These are phyloP conservation scores for Aplodontia rufa DNA, from an alignment of 2,113 vertebrate genomes.

Conservation along the genomic window DNA sequence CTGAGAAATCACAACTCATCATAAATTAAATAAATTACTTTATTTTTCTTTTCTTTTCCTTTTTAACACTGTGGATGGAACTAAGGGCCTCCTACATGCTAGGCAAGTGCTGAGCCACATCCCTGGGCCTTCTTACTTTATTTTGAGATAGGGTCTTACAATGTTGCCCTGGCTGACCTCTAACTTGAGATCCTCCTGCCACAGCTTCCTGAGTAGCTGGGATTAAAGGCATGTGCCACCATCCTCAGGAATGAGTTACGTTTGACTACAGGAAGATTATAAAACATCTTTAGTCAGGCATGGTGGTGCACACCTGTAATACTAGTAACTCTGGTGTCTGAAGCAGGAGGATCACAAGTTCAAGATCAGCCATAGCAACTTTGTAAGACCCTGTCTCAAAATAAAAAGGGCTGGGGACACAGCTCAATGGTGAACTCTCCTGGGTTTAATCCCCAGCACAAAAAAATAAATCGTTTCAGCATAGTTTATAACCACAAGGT, in stretches of 20 bases:
- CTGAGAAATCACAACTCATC: constrained; percentile 36
- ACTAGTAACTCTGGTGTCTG: too few species aligned
- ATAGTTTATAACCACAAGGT: constrained; percentile 6
- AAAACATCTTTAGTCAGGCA: too few species aligned
- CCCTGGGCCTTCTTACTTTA: background rate
- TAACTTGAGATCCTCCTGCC: background rate
- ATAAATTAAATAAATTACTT: background rate
- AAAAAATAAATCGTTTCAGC: background rate
- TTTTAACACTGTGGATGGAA: background rate
- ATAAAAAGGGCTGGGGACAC: too few species aligned
- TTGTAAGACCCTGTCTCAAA: too few species aligned
- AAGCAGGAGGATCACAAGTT: too few species aligned
- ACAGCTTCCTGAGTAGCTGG: too few species aligned
- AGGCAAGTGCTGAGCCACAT: background rate
- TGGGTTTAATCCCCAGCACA: too few species aligned
- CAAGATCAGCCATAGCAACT: too few species aligned
- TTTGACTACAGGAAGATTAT: constrained; percentile 30
- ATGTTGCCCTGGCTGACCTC: background rate
- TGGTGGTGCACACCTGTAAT: too few species aligned
- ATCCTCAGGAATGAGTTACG: background rate
- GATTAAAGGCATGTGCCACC: background rate
- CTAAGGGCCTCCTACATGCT: background rate
- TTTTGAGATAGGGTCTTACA: background rate
- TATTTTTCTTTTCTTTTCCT: background rate
- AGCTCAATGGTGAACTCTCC: too few species aligned